These are phyloP conservation scores for Spondyliosoma cantharus DNA, from an alignment of 2,797 vertebrate species.

Conservation along the genomic window DNA sequence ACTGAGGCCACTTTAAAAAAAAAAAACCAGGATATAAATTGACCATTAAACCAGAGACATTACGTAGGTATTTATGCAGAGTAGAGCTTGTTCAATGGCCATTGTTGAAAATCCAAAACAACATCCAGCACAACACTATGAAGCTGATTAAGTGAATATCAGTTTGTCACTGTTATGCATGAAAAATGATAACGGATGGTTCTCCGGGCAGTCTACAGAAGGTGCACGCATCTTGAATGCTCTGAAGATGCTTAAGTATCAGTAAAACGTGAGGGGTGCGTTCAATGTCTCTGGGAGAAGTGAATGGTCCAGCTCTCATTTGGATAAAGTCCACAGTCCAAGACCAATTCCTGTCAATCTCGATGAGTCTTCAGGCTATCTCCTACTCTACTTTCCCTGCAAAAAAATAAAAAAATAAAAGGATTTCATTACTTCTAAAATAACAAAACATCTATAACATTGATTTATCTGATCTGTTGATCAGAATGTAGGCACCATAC, in stretches of 20 bases:
- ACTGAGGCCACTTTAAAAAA: neutral
- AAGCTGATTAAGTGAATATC: neutral
- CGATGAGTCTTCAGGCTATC: slow-evolving; percentile 81
- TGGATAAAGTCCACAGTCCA: slow-evolving; percentile 24
- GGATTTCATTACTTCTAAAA: neutral
- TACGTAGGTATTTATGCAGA: slow-evolving; percentile 5
- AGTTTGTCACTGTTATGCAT: slow-evolving; percentile 3
- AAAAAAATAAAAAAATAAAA: slow-evolving; percentile 23
- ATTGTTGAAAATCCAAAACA: slow-evolving; percentile 14
- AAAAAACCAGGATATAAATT: neutral
- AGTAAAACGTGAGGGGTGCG: slow-evolving; percentile 9
- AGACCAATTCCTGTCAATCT: slow-evolving; percentile 72
- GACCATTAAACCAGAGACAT: slow-evolving; percentile 1
- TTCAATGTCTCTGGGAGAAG: slow-evolving; percentile 12
- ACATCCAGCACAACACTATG: slow-evolving; percentile 13
- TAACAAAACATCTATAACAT: neutral
- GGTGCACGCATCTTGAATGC: slow-evolving; percentile 23
- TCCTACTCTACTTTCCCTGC: slow-evolving; percentile 79
- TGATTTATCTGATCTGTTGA: too few species aligned
- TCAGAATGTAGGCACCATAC: too few species aligned
- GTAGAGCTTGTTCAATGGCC: neutral
- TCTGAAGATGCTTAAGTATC: slow-evolving; percentile 1
- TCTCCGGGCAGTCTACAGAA: slow-evolving; percentile 1
- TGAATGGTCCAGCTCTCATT: slow-evolving; percentile 26
- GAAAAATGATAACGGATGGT: slow-evolving; percentile 2